Conservation (phyloP, 2,113 vertebrate genomes). For the Tupaia tana region DNA sequence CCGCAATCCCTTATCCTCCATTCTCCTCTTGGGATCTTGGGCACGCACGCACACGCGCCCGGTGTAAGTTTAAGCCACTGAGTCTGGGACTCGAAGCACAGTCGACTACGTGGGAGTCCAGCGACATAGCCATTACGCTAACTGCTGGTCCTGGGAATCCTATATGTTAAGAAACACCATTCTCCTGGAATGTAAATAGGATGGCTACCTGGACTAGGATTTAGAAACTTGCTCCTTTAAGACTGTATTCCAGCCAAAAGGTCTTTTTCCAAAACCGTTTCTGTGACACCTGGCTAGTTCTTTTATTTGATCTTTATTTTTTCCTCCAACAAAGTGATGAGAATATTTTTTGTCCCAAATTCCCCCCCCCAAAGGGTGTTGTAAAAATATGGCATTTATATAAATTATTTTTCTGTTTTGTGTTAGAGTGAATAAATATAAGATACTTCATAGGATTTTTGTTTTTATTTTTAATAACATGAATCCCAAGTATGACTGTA, state of each 20-base stretch:
- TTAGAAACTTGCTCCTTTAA: constrained; percentile 30
- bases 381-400: constrained; percentile 3
- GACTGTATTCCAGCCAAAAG: not conserved
- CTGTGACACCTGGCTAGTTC: constrained; percentile 2
- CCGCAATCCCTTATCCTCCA: no score
- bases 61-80: no score
- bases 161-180: not conserved
- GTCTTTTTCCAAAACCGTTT: constrained; percentile 35
- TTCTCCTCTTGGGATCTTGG: no score
- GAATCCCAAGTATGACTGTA: not conserved
- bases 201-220: not conserved
- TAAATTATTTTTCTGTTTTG: constrained; percentile 35
- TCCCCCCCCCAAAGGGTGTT: constrained; percentile 24
- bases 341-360: constrained; percentile 58
- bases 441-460: not conserved
- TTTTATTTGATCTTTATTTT: constrained; percentile 68
- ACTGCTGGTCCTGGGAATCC: no score
- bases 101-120: no score
- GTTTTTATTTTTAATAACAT: constrained; percentile 39
- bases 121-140: no score
- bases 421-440: constrained; percentile 37
- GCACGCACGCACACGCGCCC: no score
- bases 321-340: constrained; percentile 47
- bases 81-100: no score
- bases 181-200: not conserved